Conservation (phyloP, 2,797 vertebrate species). For the Ispidina lecontei region DNA sequence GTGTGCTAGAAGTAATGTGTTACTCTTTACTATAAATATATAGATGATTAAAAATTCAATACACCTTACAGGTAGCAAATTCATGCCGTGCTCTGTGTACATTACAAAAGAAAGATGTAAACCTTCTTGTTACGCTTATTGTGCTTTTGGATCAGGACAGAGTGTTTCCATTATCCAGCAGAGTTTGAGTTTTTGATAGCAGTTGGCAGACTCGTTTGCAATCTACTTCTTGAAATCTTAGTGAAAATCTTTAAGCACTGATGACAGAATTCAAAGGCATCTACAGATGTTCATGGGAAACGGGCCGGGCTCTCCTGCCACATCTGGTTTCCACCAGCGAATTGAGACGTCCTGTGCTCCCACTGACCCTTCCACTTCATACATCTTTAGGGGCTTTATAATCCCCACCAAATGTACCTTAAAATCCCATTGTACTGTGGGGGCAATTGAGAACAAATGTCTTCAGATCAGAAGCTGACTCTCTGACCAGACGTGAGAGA, state of each 20-base stretch:
- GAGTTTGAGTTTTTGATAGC: neutral
- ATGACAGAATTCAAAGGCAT: conserved; percentile 35
- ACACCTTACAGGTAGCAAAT: conserved; percentile 64
- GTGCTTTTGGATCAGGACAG: conserved; percentile 38
- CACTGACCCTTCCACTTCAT: conserved; percentile 58
- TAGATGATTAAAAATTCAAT: conserved; percentile 73
- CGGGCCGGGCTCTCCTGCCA: conserved; percentile 19
- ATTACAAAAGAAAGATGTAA: conserved; percentile 31
- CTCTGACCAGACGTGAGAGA: neutral
- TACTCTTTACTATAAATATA: conserved; percentile 72
- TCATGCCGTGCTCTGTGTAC: neutral
- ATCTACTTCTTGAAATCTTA: neutral
- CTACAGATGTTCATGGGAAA: conserved; percentile 31
- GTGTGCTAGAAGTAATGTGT: conserved; percentile 75
- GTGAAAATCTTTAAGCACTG: conserved; percentile 27
- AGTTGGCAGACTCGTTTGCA: neutral
- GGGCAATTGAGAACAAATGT: conserved; percentile 65
- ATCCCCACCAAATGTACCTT: conserved; percentile 65
- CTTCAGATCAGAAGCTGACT: conserved; percentile 44
- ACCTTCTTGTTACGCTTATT: neutral
- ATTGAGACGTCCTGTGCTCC: conserved; percentile 48
- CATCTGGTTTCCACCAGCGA: conserved; percentile 38
- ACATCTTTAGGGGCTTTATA: conserved; percentile 66
- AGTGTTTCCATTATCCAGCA: conserved; percentile 19
- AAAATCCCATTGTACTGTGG: conserved; percentile 50